Evolutionary conservation across 2,113 vertebrate species (phyloP).

Genomic region (Benitochromis conjunctus): DNA sequence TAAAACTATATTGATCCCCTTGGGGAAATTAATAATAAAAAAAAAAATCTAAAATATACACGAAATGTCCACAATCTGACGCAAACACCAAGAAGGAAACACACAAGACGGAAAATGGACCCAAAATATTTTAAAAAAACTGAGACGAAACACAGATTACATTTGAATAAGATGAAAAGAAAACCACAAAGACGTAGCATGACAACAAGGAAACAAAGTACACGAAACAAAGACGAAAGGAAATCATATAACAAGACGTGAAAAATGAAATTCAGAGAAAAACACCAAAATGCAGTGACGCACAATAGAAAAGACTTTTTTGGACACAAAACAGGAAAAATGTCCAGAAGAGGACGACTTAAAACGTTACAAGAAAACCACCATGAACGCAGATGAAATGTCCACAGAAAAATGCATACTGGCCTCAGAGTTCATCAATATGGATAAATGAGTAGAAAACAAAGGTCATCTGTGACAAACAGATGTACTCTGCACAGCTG

Average conservation of each 20-base stretch:
- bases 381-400: background rate
- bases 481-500: background rate
- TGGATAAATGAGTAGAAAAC: background rate
- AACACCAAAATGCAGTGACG: too few species aligned
- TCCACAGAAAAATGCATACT: background rate
- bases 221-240: too few species aligned
- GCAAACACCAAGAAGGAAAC: background rate
- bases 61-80: background rate
- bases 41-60: background rate
- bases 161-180: too few species aligned
- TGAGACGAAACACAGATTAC: too few species aligned
- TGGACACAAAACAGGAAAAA: background rate
- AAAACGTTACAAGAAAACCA: background rate
- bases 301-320: too few species aligned
- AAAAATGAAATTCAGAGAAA: too few species aligned
- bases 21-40: background rate
- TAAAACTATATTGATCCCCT: background rate
- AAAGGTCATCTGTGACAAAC: background rate
- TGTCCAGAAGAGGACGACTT: background rate
- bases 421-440: background rate
- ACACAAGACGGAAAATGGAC: background rate
- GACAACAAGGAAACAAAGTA: too few species aligned
- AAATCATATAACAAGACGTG: too few species aligned
- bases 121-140: background rate
- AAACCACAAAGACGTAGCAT: too few species aligned